Conservation (phyloP, 2,113 vertebrate genomes). For the Corythoichthys intestinalis region DNA sequence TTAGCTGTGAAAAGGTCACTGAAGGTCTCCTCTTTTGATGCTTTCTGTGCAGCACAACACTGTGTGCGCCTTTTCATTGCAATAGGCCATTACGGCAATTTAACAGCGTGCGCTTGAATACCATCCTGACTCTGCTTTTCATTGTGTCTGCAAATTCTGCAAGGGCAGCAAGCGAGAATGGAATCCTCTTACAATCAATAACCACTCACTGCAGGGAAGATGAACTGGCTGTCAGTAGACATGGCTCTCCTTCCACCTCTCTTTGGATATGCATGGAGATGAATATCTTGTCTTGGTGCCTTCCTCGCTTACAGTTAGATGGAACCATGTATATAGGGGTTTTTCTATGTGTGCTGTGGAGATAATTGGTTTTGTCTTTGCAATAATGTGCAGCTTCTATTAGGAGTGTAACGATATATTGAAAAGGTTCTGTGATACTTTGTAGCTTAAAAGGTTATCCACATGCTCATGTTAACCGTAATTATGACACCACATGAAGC, state of each 20-base stretch:
- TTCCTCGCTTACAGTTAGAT: background rate
- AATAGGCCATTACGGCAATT: slow-evolving; percentile 1
- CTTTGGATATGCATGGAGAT: slow-evolving; percentile 49
- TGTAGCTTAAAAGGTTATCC: too few relatives aligned
- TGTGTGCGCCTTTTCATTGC: background rate
- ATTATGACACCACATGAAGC: too few relatives aligned
- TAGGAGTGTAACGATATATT: too few relatives aligned
- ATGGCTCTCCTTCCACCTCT: slow-evolving; percentile 14
- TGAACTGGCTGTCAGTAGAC: slow-evolving; percentile 26
- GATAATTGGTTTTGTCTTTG: background rate
- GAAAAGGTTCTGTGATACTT: too few relatives aligned
- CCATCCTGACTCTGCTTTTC: slow-evolving; percentile 9
- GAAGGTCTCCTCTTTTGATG: slow-evolving; percentile 11
- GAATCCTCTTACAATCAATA: slow-evolving; percentile 62
- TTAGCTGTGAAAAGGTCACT: slow-evolving; percentile 54
- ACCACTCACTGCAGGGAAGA: slow-evolving; percentile 59
- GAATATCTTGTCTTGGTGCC: slow-evolving; percentile 29
- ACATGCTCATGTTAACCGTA: too few relatives aligned
- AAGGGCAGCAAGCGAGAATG: background rate
- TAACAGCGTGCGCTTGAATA: slow-evolving; percentile 6
- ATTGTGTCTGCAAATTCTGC: slow-evolving; percentile 27
- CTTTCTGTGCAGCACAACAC: background rate
- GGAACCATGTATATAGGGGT: background rate
- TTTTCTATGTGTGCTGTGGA: background rate
- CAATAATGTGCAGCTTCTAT: too few relatives aligned